Base-by-base conservation (phyloP, 2,797 vertebrate genomes). In the Hyperoplus lanceolatus region DNA sequence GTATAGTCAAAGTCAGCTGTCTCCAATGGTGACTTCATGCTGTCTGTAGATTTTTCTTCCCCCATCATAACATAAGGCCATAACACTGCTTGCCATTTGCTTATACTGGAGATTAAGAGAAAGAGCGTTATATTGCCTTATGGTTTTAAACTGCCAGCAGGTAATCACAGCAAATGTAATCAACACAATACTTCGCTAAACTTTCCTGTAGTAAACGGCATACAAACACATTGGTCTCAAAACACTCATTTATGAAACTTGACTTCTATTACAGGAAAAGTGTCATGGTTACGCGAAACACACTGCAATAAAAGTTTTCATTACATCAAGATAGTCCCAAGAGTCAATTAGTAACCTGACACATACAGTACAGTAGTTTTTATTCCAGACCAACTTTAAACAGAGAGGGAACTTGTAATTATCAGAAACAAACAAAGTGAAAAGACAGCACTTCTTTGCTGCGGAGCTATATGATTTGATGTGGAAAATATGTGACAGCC, bases 401-500 rank as follows among this genome's bases (percentile, higher is more conserved):
- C 50, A 38, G 18, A 60, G 67, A 41, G 48, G 18, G 3, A 79
- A 66, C 43, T 61, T 59, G 63, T 62, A 11, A 80, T 74, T 15
- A 73, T 55, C 48, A 59, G 36, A 55, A 54, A 68, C 64, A 1
- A 58, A 18, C 43, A 38, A 56, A 57, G 70, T 61, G n/a, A 43
- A 14, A 6, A 8, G 6, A 46, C 54, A 18, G 7, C 16, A 61
- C 13, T 13, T 68, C 53, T 56, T 63, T 38, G 58, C 51, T 57
- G 46, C 16, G 53, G 11, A 58, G 38, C 11, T 55, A 50, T 39
- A 51, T 50, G 5, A 74, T 49, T 14, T 64, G 13, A 81, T 70
- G 29, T 61, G 45, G 66, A 56, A 74, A 68, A 75, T 41, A 59
- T 79, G 14, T 51, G 41, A 67, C 49, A 70, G 65, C 59, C 46